phyloP scores from a whole-genome alignment of 53 echinoderm and acorn worm genomes.

The Luidia sarsii region DNA sequence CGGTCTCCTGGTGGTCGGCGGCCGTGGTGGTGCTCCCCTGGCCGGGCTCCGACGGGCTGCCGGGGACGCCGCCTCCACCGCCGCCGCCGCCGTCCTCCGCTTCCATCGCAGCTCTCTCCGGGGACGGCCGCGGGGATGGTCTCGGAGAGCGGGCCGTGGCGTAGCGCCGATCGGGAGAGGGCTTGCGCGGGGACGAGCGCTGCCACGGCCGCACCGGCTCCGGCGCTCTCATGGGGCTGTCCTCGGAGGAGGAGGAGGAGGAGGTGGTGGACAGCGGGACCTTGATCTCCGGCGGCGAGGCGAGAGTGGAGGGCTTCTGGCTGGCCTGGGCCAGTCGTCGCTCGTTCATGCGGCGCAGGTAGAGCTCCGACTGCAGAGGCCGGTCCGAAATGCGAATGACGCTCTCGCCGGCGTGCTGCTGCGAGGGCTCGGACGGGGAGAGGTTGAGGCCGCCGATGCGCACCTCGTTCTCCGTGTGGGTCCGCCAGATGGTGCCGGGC shows the following conservation, averaged over 20 bases:
- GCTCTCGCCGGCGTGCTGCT: constrained; percentile 55
- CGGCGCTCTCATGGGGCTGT: constrained; percentile 37
- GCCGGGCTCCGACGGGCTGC: constrained; percentile 2
- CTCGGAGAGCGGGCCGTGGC: constrained; percentile 51
- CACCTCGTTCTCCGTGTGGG: constrained; percentile 82
- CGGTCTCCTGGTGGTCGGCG: constrained; percentile 3
- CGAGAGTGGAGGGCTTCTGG: constrained; percentile 10
- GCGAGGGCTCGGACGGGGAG: constrained; percentile 20
- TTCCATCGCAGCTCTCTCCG: constrained; percentile 41
- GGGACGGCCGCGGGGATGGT: constrained; percentile 54
- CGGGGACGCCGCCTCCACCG: constrained; percentile 49
- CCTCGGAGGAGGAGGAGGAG: constrained; percentile 54
- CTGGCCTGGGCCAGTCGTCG: constrained; percentile 41
- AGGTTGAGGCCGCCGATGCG: constrained; percentile 80
- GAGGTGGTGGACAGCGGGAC: constrained; percentile 27
- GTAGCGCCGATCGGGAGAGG: constrained; percentile 45
- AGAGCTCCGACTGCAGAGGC: constrained; percentile 85
- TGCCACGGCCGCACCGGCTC: constrained; percentile 49
- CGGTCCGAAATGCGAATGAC: constrained; percentile 86
- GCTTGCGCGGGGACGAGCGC: constrained; percentile 15
- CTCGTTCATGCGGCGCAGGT: constrained; percentile 82
- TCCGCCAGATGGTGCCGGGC: constrained; percentile 87
- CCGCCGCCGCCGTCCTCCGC: constrained; percentile 55
- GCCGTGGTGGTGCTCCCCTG: neutral
- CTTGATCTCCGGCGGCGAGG: neutral